These are phyloP conservation scores for Sebastes schlegelii DNA, from an alignment of 2,113 vertebrate species.

Conservation along the genomic window DNA sequence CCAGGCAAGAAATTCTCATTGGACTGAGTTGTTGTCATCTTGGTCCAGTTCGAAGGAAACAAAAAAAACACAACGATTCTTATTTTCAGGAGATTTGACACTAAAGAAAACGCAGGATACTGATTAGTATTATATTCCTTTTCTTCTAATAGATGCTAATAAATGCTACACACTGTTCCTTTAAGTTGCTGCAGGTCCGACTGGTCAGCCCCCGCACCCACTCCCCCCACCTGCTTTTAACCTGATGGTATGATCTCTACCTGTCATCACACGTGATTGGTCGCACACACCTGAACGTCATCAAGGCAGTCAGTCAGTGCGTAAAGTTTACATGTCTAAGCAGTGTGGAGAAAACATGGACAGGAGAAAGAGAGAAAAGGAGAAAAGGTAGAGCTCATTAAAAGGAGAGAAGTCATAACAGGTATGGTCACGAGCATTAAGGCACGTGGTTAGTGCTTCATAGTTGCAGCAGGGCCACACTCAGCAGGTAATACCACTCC, in stretches of 20 bases:
- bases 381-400: background rate
- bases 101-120: too few relatives aligned
- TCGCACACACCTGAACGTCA: background rate
- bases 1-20: too few relatives aligned
- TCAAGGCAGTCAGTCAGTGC: background rate
- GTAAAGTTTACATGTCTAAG: too few relatives aligned
- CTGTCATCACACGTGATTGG: background rate
- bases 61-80: too few relatives aligned
- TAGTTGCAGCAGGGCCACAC: background rate
- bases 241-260: background rate
- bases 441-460: background rate
- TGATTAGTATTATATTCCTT: too few relatives aligned
- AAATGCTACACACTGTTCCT: too few relatives aligned
- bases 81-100: too few relatives aligned
- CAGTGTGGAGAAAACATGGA: background rate
- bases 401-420: background rate
- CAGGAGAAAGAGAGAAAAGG: background rate
- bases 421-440: background rate
- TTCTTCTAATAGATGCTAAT: too few relatives aligned
- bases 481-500: background rate
- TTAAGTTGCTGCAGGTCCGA: background rate
- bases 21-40: too few relatives aligned
- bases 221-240: background rate
- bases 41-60: too few relatives aligned
- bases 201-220: too few relatives aligned